Conservation (phyloP, 2,888 invertebrate species). For the Sympetrum striolatum region DNA sequence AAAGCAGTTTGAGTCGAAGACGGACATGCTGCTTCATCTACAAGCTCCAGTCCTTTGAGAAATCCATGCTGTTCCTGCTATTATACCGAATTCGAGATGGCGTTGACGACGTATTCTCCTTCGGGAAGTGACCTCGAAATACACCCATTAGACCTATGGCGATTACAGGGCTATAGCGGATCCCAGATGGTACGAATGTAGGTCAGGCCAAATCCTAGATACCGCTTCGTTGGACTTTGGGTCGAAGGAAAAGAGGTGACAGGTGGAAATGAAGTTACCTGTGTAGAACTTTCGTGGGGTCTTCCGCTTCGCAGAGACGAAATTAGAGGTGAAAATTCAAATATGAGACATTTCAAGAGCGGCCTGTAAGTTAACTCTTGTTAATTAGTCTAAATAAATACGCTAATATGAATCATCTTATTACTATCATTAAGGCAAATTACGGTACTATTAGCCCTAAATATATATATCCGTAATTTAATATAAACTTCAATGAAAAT, state of each 20-base stretch:
- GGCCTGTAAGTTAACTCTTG: too few relatives aligned
- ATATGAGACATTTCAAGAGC: too few relatives aligned
- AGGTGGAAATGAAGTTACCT: not conserved
- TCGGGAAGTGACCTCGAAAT: not conserved
- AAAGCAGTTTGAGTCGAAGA: too few relatives aligned
- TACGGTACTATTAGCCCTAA: too few relatives aligned
- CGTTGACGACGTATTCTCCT: not conserved
- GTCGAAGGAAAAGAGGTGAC: not conserved
- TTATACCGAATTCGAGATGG: not conserved
- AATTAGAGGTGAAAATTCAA: too few relatives aligned
- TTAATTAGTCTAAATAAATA: too few relatives aligned
- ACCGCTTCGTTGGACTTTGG: not conserved
- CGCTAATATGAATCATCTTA: too few relatives aligned
- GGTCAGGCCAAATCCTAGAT: not conserved
- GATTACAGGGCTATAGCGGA: not conserved
- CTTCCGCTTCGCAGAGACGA: not conserved
- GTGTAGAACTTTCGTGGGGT: not conserved
- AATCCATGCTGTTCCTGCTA: not conserved
- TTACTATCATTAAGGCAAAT: too few relatives aligned
- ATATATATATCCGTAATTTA: too few relatives aligned
- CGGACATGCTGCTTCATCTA: too few relatives aligned
- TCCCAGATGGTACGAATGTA: not conserved
- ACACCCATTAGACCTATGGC: not conserved
- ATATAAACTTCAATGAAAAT: too few relatives aligned
- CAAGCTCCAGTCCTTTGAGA: not conserved